phyloP scores from a whole-genome alignment of 1,140 invertebrate species.

The Microplitis mediator region DNA sequence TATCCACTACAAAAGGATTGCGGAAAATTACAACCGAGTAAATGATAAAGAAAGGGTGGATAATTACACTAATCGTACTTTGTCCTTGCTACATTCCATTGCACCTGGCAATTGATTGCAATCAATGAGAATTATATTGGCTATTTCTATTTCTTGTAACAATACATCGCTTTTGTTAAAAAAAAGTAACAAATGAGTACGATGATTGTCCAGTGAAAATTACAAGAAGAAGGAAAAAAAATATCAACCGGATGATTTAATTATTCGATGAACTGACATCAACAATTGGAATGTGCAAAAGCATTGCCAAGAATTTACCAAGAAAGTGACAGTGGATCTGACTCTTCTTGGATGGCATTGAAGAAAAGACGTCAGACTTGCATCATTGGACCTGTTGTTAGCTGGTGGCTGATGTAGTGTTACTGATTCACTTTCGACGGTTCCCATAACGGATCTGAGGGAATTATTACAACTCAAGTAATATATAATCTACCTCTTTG shows the following conservation, averaged over 20 bases:
- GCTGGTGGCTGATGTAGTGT: conserved; percentile 5
- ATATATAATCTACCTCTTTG: background rate
- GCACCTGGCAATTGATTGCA: conserved; percentile 44
- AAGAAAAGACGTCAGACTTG: conserved; percentile 24
- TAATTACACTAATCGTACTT: conserved; percentile 17
- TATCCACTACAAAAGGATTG: background rate
- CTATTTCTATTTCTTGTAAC: background rate
- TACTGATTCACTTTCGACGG: conserved; percentile 9
- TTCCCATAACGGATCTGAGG: background rate
- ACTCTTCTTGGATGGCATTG: conserved; percentile 5
- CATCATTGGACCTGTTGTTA: conserved; percentile 37
- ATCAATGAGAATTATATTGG: conserved; percentile 38
- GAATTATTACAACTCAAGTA: background rate
- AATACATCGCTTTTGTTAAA: too few relatives aligned
- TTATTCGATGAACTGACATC: background rate
- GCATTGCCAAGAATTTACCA: background rate
- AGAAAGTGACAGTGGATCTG: conserved; percentile 30
- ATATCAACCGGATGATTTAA: background rate
- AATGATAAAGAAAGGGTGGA: conserved; percentile 28
- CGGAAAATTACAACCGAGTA: conserved; percentile 24
- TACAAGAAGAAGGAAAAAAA: background rate
- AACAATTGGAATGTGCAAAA: background rate
- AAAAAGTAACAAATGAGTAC: background rate
- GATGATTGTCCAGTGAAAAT: too few relatives aligned
- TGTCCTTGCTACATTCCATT: conserved; percentile 46